Base-by-base conservation (phyloP, 1,140 invertebrate genomes). In the Drosophila sp. region DNA sequence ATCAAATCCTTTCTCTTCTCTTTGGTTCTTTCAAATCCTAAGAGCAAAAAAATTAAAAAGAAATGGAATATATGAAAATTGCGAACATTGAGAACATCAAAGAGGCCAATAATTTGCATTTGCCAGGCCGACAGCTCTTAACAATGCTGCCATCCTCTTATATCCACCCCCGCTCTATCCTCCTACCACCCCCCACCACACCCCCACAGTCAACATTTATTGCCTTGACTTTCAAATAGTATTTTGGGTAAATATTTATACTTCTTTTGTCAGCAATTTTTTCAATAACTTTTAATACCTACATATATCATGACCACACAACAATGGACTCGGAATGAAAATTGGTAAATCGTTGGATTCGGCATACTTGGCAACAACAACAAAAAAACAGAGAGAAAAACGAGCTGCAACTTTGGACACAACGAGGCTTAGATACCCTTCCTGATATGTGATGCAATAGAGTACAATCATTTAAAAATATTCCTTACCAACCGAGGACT, bases 221-320 rank as follows among this genome's bases (percentile, higher is more conserved):
- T 72, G 58, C 70, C 73, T 60, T 76, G 66, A 71, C 78, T 89
- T 72, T 79, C 68, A 80, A 87, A 87, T 89, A 87, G 82, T 86
- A 86, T 86, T 89, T 90, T 89, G 38, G 55, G 87, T 79, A 87
- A 90, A 90, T 90, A 90, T 90, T 90, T 85, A 89, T 79, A 80
- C 73, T 89, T 90, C 89, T 90, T 90, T 90, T 90, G 89, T 90
- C 89, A 90, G 89, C 89, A 79, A 68, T 85, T 82, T 89, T 90
- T 91, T 82, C 82, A 91, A 90, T 89, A 85, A 91, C 75, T 79
- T 90, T 91, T 77, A 90, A 90, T 90, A 72, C 77, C 81, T 73
- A 66, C 80, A 90, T 90, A 89, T 80, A 90, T 81, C 86, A 90
- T 62, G 66, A 63, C 41, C 64, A 50, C 57, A 67, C 70, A 84